A percentile compares a stretch with the other conserved stretches of the same genome.
Conservation (phyloP, 2,797 vertebrate species). For the Morus bassanus region DNA sequence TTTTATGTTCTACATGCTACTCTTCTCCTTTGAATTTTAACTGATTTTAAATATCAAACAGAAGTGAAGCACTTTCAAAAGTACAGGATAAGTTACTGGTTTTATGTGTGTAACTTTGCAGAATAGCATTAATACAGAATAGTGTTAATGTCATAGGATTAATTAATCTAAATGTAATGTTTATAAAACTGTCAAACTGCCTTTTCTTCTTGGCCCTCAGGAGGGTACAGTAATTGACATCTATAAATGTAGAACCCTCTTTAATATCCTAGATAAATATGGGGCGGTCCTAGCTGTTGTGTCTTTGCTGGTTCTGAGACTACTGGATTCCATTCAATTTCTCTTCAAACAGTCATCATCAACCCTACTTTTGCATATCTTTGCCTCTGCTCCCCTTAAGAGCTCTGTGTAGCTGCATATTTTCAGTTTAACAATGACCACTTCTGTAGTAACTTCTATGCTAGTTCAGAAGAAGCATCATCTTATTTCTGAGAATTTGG, state of each 20-base stretch:
- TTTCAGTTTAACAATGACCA: background rate
- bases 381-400: background rate
- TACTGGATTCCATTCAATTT: background rate
- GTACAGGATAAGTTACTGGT: background rate
- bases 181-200: background rate
- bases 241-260: background rate
- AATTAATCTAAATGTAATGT: background rate
- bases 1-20: background rate
- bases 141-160: background rate
- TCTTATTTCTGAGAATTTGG: background rate
- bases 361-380: background rate
- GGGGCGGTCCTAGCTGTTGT: background rate
- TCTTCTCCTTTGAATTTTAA: background rate
- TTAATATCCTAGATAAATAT: background rate
- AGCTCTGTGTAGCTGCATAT: background rate
- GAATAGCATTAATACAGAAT: background rate
- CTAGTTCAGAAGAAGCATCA: background rate
- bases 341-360: background rate
- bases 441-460: background rate
- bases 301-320: background rate
- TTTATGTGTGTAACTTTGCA: background rate
- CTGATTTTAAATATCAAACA: background rate
- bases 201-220: background rate
- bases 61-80: background rate
- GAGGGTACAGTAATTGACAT: background rate